phyloP scores from a whole-genome alignment of 2,888 invertebrate genomes.

The Syrista parreyssii region DNA sequence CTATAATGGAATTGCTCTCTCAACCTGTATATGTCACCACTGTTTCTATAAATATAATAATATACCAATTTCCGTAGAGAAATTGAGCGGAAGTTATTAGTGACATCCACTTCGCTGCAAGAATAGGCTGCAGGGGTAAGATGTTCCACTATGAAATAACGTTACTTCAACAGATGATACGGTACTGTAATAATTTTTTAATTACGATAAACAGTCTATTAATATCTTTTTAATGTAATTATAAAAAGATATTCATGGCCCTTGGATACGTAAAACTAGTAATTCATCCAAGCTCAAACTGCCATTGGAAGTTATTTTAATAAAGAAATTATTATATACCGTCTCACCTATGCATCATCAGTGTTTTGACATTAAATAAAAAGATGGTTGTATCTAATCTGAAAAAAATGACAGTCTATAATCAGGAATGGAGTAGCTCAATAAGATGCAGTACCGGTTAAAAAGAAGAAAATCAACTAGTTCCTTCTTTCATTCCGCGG shows the following conservation, averaged over 20 bases:
- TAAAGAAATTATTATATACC: not conserved
- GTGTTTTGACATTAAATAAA: not conserved
- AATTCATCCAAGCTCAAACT: not conserved
- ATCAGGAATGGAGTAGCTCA: not conserved
- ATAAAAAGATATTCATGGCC: not conserved
- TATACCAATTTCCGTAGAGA: not conserved
- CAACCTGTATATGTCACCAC: not conserved
- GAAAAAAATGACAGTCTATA: too few relatives aligned
- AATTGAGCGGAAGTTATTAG: not conserved
- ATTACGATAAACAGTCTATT: not conserved
- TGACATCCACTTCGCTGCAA: not conserved
- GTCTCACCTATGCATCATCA: not conserved
- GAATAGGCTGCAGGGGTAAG: not conserved
- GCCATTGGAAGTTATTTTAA: not conserved
- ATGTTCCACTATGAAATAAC: not conserved
- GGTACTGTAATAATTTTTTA: not conserved
- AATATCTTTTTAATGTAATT: not conserved
- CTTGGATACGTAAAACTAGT: too few relatives aligned
- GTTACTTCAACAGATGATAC: not conserved
- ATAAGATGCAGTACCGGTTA: not conserved
- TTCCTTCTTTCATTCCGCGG: constrained; percentile 43
- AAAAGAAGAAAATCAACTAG: constrained; percentile 22
- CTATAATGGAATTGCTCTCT: not conserved
- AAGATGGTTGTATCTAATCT: too few relatives aligned
- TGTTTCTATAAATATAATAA: not conserved